Conservation (phyloP, 2,888 invertebrate genomes). For the Chaitophorus viminalis region DNA sequence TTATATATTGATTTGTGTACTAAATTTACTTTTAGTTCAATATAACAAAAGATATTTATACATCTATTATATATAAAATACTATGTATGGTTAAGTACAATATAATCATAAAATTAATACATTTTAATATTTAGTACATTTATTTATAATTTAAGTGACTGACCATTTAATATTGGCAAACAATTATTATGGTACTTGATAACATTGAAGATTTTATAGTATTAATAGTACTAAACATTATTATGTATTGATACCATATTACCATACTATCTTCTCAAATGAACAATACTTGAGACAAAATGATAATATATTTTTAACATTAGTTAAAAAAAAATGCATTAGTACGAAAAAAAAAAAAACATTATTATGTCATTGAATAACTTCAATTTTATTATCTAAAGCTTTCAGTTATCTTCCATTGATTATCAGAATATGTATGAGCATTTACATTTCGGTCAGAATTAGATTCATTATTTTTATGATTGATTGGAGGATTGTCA, state of each 20-base stretch:
- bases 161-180: constrained; percentile 28
- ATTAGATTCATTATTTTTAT: constrained; percentile 36
- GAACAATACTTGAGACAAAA: neutral
- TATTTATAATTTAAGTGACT: constrained; percentile 46
- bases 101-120: neutral
- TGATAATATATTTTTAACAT: constrained; percentile 5
- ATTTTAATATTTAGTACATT: constrained; percentile 19
- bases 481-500: constrained; percentile 46
- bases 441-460: constrained; percentile 14
- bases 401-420: constrained; percentile 54
- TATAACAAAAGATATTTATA: neutral
- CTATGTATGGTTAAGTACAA: neutral
- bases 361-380: neutral
- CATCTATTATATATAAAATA: neutral
- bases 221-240: neutral
- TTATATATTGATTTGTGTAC: neutral
- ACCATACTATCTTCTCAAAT: neutral
- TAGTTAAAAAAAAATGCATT: neutral
- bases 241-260: neutral
- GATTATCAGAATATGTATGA: constrained; percentile 50
- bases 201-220: neutral
- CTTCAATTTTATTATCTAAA: constrained; percentile 11
- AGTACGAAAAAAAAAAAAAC: neutral
- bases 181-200: constrained; percentile 12
- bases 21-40: neutral